Evolutionary conservation across 2,797 vertebrate genomes (phyloP), one percentile per base, ranked within the genome.

Genomic region (Fratercula arctica): DNA sequence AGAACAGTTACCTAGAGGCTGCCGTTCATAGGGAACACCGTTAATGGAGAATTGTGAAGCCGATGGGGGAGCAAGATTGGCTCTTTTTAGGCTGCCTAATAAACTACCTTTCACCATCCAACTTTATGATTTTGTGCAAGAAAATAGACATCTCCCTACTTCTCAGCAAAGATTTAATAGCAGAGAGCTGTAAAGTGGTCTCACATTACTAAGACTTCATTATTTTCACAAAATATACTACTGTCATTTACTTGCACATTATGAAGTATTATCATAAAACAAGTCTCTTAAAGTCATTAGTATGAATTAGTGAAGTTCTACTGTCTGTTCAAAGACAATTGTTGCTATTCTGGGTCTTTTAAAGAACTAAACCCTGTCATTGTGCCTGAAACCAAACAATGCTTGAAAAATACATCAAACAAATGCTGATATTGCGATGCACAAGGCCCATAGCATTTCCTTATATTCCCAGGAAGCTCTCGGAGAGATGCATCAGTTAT

Each of bases 151-250:
- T 80, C 77, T 93, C 41, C 35, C 28, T 87, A 78, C 66, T 94
- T 96, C 86, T 91, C 81, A 69, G 91, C 35, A 91, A 66, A 94
- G 95, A 94, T 95, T 96, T 96, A 97, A 76, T 86, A 92, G 75
- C 92, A 87, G 35, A 2, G 24, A 84, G 85, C 54, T 86, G 43
- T 93, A 95, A 97, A 96, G 85, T 41, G 9, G 43, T 92, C 76
- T 91, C 60, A 57, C 18, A n/a, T 89, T 80, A 89, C 73, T 63
- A 53, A 78, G 79, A 95, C 90, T 96, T 96, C 92, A 95, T 96
- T 93, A 96, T 97, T 93, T 92, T 94, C 37, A 84, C 51, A 94
- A 97, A 97, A 96, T 97, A 96, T 93, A 95, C 89, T 95, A 78
- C 94, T 90, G 68, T 75, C 86, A 92, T 93, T 91, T 95, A 84